phyloP scores from a whole-genome alignment of 2,888 invertebrate species.

The Mythimna ferrago region DNA sequence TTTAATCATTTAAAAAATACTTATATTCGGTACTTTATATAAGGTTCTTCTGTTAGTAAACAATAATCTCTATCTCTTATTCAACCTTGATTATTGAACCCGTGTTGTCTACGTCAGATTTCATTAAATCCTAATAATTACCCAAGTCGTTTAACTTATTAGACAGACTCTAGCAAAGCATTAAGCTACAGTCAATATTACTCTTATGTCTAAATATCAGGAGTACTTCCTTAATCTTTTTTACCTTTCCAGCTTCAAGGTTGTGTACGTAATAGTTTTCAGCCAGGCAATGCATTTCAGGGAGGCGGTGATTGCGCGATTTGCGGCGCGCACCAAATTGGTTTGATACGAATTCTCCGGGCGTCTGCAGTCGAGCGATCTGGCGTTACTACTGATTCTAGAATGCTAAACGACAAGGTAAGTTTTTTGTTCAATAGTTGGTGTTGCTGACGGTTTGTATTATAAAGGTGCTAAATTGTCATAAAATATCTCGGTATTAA shows the following conservation, averaged over 20 bases:
- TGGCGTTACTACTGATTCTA: constrained; percentile 59
- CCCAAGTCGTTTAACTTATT: too few species aligned
- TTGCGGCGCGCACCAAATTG: constrained; percentile 71
- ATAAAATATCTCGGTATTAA: too few species aligned
- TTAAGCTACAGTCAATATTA: too few species aligned
- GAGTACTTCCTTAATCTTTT: neutral
- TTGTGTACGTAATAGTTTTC: constrained; percentile 42
- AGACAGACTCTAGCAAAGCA: too few species aligned
- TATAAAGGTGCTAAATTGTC: neutral
- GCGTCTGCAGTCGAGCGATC: constrained; percentile 66
- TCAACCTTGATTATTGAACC: too few species aligned
- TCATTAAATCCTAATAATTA: too few species aligned
- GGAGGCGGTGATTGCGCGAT: constrained; percentile 66
- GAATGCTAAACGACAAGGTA: constrained; percentile 21
- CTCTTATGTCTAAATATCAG: neutral
- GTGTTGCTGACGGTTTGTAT: neutral
- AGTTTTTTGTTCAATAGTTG: neutral
- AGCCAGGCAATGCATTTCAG: constrained; percentile 64
- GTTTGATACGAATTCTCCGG: constrained; percentile 72
- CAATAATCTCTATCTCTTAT: too few species aligned
- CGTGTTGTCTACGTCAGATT: too few species aligned
- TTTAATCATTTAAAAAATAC: too few species aligned
- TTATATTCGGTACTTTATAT: too few species aligned
- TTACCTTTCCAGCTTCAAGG: neutral
- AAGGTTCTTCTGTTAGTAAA: too few species aligned